Evolutionary conservation across 2,797 vertebrate species (phyloP), one percentile per base, ranked within the genome.

Genomic region (Eremophila alpestris): DNA sequence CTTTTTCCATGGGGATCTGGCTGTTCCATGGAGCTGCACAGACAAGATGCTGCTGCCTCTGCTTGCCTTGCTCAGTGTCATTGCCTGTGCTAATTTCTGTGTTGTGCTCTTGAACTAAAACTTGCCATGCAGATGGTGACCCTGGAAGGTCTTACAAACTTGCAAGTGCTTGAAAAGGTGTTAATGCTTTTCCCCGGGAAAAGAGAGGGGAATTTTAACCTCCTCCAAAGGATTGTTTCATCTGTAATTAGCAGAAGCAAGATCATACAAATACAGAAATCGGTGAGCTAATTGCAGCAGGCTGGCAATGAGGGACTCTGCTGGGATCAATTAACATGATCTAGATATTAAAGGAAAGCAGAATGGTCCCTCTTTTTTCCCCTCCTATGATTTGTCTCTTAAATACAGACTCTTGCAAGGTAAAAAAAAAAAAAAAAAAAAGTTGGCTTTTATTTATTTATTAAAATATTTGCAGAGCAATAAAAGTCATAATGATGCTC

Each of bases 251-350:
- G 78, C 51, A 64, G 64, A 68, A 75, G 87, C 68, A 78, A 75
- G 79, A 93, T 83, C 36, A 67, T 92, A 79, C 79, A 89, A 85
- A 93, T 46, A 83, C 40, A 69, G 73, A 52, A 89, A 86, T 87
- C 4, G 1, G 41, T 82, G 83, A 95, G 70, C 74, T 94, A 64
- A 80, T 78, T 84, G 75, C 89, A 73, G 43, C 29, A 64, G 64
- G 36, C 64, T 85, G 56, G 68, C 76, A 87, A 49, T 49, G 83
- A 90, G 77, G 40, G 80, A 55, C 48, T 88, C 85, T 76, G 14
- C 70, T 82, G 90, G 90, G 93, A 95, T 95, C 77, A 88, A 84
- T 95, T 84, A 93, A 69, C 19, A 43, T 52, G 36, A 87, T 82
- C 63, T 73, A 70, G 83, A 52, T 95, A 90, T 73, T 93, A 86